Percentiles rank a stretch among this genome's conserved stretches.
phyloP scores from a whole-genome alignment of 2,113 vertebrate species.

The Oceanites oceanicus region DNA sequence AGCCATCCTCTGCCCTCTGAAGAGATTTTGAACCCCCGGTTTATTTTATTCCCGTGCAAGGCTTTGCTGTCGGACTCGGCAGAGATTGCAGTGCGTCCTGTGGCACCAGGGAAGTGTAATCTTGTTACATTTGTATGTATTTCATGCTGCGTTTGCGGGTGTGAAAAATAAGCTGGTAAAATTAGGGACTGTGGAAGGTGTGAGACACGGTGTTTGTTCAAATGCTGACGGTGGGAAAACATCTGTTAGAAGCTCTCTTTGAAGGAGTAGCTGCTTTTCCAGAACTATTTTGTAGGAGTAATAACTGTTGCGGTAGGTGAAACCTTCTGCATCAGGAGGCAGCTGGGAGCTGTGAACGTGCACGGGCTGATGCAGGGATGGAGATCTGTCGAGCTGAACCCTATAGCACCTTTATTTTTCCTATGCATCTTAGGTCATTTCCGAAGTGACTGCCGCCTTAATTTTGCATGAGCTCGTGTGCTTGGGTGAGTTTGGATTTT shows the following conservation, averaged over 20 bases:
- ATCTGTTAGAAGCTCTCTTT: slow-evolving; percentile 1
- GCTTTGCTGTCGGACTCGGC: background rate
- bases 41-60: background rate
- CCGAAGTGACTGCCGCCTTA: background rate
- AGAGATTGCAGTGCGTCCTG: background rate
- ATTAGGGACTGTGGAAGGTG: background rate
- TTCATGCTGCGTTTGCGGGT: background rate
- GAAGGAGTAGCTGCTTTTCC: slow-evolving; percentile 44
- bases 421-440: background rate
- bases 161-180: background rate
- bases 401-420: background rate
- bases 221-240: slow-evolving; percentile 4
- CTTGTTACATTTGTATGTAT: background rate
- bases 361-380: background rate
- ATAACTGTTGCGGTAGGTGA: background rate
- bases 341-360: background rate
- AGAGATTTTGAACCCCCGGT: background rate
- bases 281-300: background rate
- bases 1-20: background rate
- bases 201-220: background rate
- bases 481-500: background rate
- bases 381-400: background rate
- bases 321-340: background rate
- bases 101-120: background rate
- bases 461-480: background rate